phyloP scores from a whole-genome alignment of 1,140 invertebrate genomes.

The Apis florea region DNA sequence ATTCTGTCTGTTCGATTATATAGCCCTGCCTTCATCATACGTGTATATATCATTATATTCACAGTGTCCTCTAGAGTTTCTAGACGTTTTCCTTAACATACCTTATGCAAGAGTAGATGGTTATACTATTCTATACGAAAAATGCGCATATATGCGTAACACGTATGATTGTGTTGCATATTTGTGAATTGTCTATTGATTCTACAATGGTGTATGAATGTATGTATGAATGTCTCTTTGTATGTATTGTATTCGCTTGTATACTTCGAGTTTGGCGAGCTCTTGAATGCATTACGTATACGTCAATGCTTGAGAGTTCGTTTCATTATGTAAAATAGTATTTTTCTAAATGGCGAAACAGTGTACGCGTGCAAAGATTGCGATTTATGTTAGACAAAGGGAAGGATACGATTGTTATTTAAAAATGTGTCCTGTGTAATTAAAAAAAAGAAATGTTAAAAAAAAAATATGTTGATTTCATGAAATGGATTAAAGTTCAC shows the following conservation, averaged over 20 bases:
- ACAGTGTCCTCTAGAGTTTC: conserved; percentile 57
- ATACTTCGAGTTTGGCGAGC: conserved; percentile 45
- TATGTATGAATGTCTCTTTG: conserved; percentile 7
- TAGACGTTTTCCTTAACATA: conserved; percentile 53
- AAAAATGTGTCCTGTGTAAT: conserved; percentile 12
- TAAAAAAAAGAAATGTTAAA: background rate
- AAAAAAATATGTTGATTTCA: conserved; percentile 28
- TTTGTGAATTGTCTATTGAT: conserved; percentile 37
- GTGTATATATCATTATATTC: conserved; percentile 58
- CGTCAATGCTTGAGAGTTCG: conserved; percentile 46
- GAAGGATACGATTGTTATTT: conserved; percentile 12
- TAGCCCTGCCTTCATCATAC: conserved; percentile 37
- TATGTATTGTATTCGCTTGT: conserved; percentile 47
- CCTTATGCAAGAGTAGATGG: conserved; percentile 40
- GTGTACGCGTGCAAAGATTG: conserved; percentile 42
- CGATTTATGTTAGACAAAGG: conserved; percentile 1
- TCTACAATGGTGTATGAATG: conserved; percentile 12
- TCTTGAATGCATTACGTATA: conserved; percentile 49
- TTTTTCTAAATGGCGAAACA: conserved; percentile 76
- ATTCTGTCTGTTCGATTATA: conserved; percentile 47
- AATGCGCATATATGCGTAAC: conserved; percentile 4
- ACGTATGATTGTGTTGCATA: conserved; percentile 26
- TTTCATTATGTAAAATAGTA: conserved; percentile 76
- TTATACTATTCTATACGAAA: conserved; percentile 53
- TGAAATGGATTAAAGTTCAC: background rate